Evolutionary conservation across 2,113 vertebrate species (phyloP).

Genomic region (Pandion haliaetus): DNA sequence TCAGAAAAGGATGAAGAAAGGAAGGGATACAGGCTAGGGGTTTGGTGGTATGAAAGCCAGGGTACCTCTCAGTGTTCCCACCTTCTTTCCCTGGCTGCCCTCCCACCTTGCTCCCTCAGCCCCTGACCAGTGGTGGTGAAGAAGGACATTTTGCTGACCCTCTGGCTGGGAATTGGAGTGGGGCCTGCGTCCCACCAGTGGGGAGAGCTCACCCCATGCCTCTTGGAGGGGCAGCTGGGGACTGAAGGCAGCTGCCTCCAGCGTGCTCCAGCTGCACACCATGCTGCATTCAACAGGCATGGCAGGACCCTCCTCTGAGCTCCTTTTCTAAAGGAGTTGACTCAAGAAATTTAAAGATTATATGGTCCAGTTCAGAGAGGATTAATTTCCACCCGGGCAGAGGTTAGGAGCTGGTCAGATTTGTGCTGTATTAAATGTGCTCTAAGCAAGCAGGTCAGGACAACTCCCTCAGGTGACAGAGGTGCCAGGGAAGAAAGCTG

Average conservation of each 20-base stretch:
- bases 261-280: neutral
- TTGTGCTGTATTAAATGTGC: neutral
- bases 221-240: neutral
- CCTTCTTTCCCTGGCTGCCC: neutral
- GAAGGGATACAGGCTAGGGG: neutral
- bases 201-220: neutral
- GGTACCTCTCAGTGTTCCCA: neutral
- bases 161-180: neutral
- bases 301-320: neutral
- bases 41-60: neutral
- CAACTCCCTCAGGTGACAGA: neutral
- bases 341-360: neutral
- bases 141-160: neutral
- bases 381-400: neutral
- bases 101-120: neutral
- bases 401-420: neutral
- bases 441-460: neutral
- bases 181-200: accelerated
- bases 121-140: neutral
- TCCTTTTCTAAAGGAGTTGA: neutral
- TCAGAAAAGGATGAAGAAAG: neutral
- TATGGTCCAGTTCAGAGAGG: neutral
- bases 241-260: neutral
- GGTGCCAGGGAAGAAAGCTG: neutral
- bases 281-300: neutral